Base-by-base conservation (phyloP, 2,888 invertebrate species). In the Cheilosia pagana region DNA sequence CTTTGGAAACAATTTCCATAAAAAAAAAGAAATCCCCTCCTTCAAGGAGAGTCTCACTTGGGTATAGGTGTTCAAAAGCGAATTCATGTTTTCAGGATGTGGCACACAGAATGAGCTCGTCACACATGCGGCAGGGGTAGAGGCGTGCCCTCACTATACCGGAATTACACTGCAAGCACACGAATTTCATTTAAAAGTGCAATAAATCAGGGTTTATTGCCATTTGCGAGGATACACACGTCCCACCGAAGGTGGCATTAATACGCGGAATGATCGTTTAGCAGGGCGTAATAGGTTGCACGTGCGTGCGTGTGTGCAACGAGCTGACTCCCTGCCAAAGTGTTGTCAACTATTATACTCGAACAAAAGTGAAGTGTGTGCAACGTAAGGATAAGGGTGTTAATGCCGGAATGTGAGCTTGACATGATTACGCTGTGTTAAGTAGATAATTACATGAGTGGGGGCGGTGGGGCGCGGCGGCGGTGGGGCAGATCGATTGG, bases 101-200 rank as follows among this genome's bases (percentile, higher is more conserved):
- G 43, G n/a, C n/a, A 48, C 50, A 45, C n/a, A 60, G 39, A 77
- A 68, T 70, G 74, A 74, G 79, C 65, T 65, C 79, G 60, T 85
- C 79, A 75, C 70, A 65, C 23, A 16, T 50, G 35, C 19, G 62
- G 21, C 7, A 21, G 39, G 4, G 25, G 16, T n/a, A 28, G 23
- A 14, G 52, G 45, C 53, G 81, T 82, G 78, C 81, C 68, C 74
- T 16, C 16, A 16, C 53, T 53, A 16, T 53, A 41, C 7, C 19
- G 23, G 60, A 62, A 71, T 70, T 77, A 53, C 60, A 39, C 70
- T 79, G 75, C 63, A 60, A 85, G 85, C 81, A 79, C 81, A 85
- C 85, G 85, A 85, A 81, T 71, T 85, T 81, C 85, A 85, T 85
- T 85, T 85, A 85, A 85, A 81, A 85, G 67, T 81, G 71, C 85